Conservation (phyloP, 2,888 invertebrate species). For the Eulithis prunata region DNA sequence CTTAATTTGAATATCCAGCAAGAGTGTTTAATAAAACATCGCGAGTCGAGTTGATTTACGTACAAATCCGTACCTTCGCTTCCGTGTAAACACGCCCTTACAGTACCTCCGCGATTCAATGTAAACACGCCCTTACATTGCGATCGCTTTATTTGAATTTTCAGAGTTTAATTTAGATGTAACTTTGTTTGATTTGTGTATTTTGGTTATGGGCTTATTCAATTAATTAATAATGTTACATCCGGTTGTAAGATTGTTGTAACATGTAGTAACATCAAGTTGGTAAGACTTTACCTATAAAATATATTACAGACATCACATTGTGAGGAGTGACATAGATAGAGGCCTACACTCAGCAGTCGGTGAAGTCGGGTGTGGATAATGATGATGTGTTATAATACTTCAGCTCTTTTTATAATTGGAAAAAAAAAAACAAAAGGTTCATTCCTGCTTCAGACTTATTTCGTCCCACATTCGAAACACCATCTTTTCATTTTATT, state of each 20-base stretch:
- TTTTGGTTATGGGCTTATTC: conserved; percentile 32
- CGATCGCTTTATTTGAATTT: conserved; percentile 59
- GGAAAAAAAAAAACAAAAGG: no score
- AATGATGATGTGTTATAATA: no score
- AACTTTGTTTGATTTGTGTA: conserved; percentile 40
- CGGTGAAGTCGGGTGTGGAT: no score
- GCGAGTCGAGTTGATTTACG: conserved; percentile 81
- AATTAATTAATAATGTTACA: conserved; percentile 24
- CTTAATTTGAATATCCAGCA: conserved; percentile 83
- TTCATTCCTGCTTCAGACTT: no score
- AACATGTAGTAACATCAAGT: neutral
- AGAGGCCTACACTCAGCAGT: no score
- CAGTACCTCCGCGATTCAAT: conserved; percentile 52
- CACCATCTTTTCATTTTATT: no score
- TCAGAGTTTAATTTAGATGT: conserved; percentile 53
- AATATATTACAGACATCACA: no score
- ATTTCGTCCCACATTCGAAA: no score
- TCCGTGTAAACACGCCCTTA: conserved; percentile 77
- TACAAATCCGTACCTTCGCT: conserved; percentile 80
- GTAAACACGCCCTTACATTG: conserved; percentile 41
- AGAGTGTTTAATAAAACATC: conserved; percentile 83
- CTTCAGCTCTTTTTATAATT: no score
- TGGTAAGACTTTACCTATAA: neutral
- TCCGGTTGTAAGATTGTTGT: neutral
- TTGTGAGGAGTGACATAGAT: no score